Evolutionary conservation across 2,888 invertebrate species (phyloP).

Genomic region (Lithodes maja): DNA sequence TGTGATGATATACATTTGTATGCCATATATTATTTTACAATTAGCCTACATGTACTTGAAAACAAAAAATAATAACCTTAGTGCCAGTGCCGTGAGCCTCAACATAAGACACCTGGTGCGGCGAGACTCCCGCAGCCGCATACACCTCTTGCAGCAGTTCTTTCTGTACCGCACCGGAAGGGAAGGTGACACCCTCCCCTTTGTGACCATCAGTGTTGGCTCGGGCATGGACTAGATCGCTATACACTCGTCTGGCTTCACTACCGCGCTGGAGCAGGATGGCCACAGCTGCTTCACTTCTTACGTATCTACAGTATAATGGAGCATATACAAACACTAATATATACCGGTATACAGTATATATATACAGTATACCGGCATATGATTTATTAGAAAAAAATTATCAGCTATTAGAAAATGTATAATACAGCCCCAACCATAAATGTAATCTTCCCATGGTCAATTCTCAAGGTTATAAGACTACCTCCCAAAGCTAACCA

Average conservation of each 20-base stretch:
- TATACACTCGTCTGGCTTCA: conserved; percentile 87
- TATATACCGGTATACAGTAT: too few species aligned
- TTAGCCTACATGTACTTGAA: neutral
- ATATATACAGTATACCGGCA: neutral
- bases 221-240: conserved; percentile 89
- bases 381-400: neutral
- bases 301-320: conserved; percentile 83
- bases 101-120: conserved; percentile 89
- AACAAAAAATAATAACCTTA: conserved; percentile 78
- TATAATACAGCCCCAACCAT: too few species aligned
- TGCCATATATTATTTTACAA: too few species aligned
- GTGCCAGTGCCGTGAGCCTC: conserved; percentile 99
- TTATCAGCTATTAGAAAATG: too few species aligned
- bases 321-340: neutral
- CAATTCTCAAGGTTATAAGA: too few species aligned
- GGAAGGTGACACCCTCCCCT: conserved; percentile 91
- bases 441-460: too few species aligned
- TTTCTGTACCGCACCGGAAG: conserved; percentile 87
- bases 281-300: conserved; percentile 90
- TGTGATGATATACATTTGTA: too few species aligned
- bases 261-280: conserved; percentile 87
- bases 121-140: conserved; percentile 86
- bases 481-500: too few species aligned
- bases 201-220: conserved; percentile 96
- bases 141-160: conserved; percentile 85